phyloP scores from a whole-genome alignment of 1,140 invertebrate species.

The Aphelinus atriplicis region DNA sequence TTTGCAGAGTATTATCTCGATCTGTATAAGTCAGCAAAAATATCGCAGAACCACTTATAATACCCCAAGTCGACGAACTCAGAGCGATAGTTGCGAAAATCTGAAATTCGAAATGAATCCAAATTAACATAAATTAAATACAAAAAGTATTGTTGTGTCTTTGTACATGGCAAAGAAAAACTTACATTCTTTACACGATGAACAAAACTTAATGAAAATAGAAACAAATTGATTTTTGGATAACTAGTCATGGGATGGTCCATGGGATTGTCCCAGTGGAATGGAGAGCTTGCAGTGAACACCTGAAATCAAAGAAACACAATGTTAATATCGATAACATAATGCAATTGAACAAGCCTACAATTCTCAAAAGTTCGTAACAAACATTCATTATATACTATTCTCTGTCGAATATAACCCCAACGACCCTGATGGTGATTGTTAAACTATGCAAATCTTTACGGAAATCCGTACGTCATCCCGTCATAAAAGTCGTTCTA shows the following conservation, averaged over 20 bases:
- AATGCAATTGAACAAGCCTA: too few species aligned
- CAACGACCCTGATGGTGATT: too few species aligned
- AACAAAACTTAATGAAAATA: constrained; percentile 4
- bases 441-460: too few species aligned
- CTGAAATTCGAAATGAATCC: constrained; percentile 3
- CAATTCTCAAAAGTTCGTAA: too few species aligned
- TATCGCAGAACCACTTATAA: constrained; percentile 19
- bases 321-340: too few species aligned
- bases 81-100: background rate
- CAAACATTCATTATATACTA: too few species aligned
- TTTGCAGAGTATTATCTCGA: constrained; percentile 14
- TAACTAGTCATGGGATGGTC: background rate
- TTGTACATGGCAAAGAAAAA: background rate
- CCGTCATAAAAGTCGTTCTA: too few species aligned
- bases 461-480: too few species aligned
- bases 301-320: background rate
- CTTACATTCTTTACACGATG: background rate
- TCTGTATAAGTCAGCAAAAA: constrained; percentile 23
- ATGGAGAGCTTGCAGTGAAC: background rate
- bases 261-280: background rate
- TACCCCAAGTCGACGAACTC: constrained; percentile 19
- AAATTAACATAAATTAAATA: background rate
- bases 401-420: too few species aligned
- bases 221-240: constrained; percentile 1
- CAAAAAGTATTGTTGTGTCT: background rate